Evolutionary conservation across 2,797 vertebrate genomes (phyloP), one percentile per base, ranked within the genome.

Genomic region (Phaenicophaeus curvirostris): DNA sequence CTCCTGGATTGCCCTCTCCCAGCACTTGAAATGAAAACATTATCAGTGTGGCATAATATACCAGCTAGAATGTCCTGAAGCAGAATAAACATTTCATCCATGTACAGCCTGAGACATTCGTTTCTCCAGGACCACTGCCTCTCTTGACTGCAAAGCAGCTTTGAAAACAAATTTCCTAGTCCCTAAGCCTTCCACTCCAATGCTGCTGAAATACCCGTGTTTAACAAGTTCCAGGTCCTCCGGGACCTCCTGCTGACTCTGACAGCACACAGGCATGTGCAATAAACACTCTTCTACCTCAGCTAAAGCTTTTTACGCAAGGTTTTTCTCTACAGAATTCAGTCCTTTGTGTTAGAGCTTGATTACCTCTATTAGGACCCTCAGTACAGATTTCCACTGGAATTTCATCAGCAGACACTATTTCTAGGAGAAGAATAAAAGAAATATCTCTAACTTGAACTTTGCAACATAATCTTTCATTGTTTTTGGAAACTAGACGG

Each of bases 71-170:
- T 15, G 30, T 76, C 48, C 85, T 85, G 35, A 80, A 86, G 83
- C 24, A 90, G 44, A 89, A 89, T 27, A 93, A 90, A 95, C 53
- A 78, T 81, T 81, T 71, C 42, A 84, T 59, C 53, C 71, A 73
- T 0, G 0, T 50, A 59, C 31, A 65, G 41, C 48, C 63, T 50
- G 50, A 85, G 57, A 15, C 63, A 80, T 21, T 88, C 85, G 51
- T 92, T 91, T 95, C 85, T 85, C n/a, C 75, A 83, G 51, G 46
- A 77, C 68, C 15, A 37, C 48, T 84, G 76, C 27, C 41, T 73
- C 87, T 85, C 42, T 53, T 51, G 35, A 83, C 41, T 92, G 78
- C 66, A 88, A 87, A 86, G 72, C 39, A 83, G 63, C 35, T 87
- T 89, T 87, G 53, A 82, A 86, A 91, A 74, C 58, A 86, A 46